phyloP scores from a whole-genome alignment of 2,888 invertebrate genomes.

The Torymus aiolomorphi region DNA sequence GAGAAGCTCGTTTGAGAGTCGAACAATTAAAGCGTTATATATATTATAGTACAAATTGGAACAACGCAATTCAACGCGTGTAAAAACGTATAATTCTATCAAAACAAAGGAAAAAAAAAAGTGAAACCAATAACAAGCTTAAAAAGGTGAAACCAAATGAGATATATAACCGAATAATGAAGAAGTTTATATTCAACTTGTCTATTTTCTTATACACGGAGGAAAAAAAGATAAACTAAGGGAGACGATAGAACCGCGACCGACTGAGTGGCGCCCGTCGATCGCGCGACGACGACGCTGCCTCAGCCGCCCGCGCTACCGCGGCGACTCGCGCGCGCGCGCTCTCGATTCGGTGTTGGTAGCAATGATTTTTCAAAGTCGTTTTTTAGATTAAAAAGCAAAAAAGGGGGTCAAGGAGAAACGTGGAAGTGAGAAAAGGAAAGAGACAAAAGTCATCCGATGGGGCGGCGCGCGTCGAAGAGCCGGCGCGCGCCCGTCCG shows the following conservation, averaged over 20 bases:
- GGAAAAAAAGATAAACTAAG: conserved; percentile 13
- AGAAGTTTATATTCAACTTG: conserved; percentile 23
- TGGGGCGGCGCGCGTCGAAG: not conserved
- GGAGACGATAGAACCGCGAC: conserved; percentile 21
- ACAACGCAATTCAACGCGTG: conserved; percentile 29
- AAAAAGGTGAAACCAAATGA: too few species aligned
- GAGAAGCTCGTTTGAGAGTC: conserved; percentile 12
- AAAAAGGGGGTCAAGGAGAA: conserved; percentile 1
- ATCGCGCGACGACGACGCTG: not conserved
- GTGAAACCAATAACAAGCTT: not conserved
- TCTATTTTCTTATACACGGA: conserved; percentile 48
- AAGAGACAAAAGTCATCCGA: not conserved
- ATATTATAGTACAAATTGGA: conserved; percentile 54
- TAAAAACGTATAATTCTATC: conserved; percentile 8
- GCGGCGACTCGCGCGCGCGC: conserved; percentile 16
- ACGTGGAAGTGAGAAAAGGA: not conserved
- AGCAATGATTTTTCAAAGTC: conserved; percentile 59
- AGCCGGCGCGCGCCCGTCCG: not conserved
- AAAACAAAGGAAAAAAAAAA: conserved; percentile 13
- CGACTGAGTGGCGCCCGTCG: conserved; percentile 35
- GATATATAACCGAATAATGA: not conserved
- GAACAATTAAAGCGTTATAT: conserved; percentile 31
- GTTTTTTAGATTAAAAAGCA: conserved; percentile 47
- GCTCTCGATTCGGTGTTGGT: conserved; percentile 55
- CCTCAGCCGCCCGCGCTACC: too few species aligned